Percentiles rank a stretch among this genome's conserved stretches.
Conservation (phyloP, 2,113 vertebrate species). For the Colistium nudipinnis region DNA sequence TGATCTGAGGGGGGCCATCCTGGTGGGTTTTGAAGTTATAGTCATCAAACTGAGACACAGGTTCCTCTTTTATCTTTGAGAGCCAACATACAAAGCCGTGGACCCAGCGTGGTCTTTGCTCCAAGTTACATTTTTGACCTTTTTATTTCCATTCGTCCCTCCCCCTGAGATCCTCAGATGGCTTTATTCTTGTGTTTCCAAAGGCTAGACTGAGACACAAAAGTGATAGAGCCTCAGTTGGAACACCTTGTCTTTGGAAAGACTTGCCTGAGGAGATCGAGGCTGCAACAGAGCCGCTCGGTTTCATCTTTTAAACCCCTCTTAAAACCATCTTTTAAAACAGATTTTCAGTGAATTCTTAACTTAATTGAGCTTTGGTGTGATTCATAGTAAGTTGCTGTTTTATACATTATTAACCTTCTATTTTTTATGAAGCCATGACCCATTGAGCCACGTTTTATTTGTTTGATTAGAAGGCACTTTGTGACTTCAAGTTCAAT, state of each 20-base stretch:
- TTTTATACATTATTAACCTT: not conserved
- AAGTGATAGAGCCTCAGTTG: not conserved
- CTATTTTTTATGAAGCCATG: no score
- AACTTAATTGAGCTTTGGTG: not conserved
- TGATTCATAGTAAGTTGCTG: not conserved
- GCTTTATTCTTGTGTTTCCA: not conserved
- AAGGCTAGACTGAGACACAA: slow-evolving; percentile 5
- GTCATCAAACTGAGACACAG: no score
- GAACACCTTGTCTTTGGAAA: not conserved
- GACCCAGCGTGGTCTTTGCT: not conserved
- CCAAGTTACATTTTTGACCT: slow-evolving; percentile 7
- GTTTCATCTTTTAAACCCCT: not conserved
- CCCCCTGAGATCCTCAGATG: not conserved
- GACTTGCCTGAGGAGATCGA: not conserved
- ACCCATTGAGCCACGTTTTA: not conserved
- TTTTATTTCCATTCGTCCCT: not conserved
- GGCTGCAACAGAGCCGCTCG: not conserved
- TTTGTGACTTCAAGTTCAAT: no score
- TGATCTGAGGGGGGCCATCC: no score
- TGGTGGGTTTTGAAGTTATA: no score
- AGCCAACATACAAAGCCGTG: not conserved
- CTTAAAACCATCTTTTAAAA: not conserved
- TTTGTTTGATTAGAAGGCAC: not conserved
- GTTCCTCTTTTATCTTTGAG: no score
- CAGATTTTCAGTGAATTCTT: not conserved